phyloP scores from a whole-genome alignment of 2,113 vertebrate genomes.

The Ictalurus furcatus region DNA sequence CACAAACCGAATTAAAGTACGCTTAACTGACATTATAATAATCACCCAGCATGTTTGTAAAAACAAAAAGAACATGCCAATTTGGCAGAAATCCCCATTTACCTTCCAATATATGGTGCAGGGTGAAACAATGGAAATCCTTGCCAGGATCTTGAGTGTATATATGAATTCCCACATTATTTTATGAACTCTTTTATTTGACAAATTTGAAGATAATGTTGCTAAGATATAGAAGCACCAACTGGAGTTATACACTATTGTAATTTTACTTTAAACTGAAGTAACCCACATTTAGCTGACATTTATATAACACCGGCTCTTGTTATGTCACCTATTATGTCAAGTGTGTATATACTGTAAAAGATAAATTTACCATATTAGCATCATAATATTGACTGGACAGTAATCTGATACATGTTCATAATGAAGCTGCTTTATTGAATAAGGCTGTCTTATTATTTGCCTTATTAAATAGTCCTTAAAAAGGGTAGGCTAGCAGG shows the following conservation, averaged over 20 bases:
- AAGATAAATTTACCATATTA: conserved; percentile 13
- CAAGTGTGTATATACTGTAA: not conserved
- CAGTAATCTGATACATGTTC: conserved; percentile 19
- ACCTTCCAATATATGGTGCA: not conserved
- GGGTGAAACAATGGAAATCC: not conserved
- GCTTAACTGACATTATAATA: not conserved
- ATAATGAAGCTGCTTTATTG: conserved; percentile 30
- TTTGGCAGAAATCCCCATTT: not conserved
- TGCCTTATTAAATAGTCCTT: conserved; percentile 71
- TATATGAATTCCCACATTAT: not conserved
- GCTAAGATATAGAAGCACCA: not conserved
- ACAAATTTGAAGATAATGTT: not conserved
- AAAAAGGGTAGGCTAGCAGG: conserved; percentile 63
- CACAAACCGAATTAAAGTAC: not conserved
- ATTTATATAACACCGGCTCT: not conserved
- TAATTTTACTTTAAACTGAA: not conserved
- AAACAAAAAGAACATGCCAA: not conserved
- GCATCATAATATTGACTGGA: conserved; percentile 2
- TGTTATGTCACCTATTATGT: conserved; percentile 6
- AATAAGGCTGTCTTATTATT: conserved; percentile 57
- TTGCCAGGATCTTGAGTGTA: not conserved
- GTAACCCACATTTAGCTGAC: not conserved
- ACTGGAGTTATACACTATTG: too few relatives aligned
- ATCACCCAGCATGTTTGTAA: not conserved
- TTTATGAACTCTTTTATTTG: not conserved